Percentiles rank a stretch among this genome's conserved stretches.
These are phyloP conservation scores for Pelmatolapia mariae DNA, from an alignment of 2,113 vertebrate genomes.

Conservation along the genomic window DNA sequence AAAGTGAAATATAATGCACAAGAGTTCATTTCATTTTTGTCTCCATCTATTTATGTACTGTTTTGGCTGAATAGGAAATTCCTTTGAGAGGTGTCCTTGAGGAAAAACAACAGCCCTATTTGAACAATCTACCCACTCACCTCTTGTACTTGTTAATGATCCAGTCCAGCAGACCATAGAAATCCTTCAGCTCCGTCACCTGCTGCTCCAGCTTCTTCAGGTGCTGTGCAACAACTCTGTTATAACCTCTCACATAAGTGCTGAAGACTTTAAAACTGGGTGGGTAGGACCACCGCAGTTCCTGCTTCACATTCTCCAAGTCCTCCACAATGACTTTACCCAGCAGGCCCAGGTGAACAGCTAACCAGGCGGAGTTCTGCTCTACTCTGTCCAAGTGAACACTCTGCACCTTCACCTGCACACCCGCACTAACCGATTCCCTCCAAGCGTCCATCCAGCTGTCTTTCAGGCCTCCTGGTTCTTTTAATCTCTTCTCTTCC, in stretches of 20 bases:
- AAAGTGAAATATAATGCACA: background rate
- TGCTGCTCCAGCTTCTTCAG: conserved; percentile 48
- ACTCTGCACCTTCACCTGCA: conserved; percentile 30
- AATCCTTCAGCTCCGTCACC: conserved; percentile 57
- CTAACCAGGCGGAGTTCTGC: conserved; percentile 60
- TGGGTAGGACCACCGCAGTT: conserved; percentile 61
- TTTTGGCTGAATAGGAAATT: background rate
- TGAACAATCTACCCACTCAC: conserved; percentile 28
- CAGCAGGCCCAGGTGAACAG: conserved; percentile 67
- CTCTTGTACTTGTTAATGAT: conserved; percentile 66
- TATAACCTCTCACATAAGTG: conserved; percentile 60
- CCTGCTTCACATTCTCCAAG: conserved; percentile 58
- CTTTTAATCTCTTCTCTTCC: conserved; percentile 53
- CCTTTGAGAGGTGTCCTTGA: background rate
- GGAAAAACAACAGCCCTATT: background rate
- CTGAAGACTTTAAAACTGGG: conserved; percentile 71
- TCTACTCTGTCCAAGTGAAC: conserved; percentile 50
- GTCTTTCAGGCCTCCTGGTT: conserved; percentile 4
- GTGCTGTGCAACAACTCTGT: conserved; percentile 52
- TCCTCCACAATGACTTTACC: conserved; percentile 62
- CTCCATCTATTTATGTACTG: rapidly evolving
- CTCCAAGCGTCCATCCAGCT: conserved; percentile 69
- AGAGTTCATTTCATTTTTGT: background rate
- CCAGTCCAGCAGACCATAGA: conserved; percentile 65
- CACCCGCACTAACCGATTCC: conserved; percentile 47